Evolutionary conservation across 2,888 invertebrate species (phyloP), one percentile per base, ranked within the genome.

Genomic region (Timandra comae): DNA sequence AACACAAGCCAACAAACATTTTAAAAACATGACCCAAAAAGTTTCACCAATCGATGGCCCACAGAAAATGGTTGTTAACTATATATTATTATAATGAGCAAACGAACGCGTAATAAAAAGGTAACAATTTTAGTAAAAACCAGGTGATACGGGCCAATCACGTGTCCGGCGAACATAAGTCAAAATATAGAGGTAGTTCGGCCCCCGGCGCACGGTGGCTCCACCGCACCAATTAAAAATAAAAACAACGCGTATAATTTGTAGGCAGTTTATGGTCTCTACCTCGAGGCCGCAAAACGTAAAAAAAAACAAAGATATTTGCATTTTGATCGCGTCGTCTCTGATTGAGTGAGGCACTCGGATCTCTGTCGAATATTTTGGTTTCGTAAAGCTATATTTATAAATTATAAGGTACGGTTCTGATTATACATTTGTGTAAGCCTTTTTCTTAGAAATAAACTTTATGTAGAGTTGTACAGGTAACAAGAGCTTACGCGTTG

Each of bases 131-230:
- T 57, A 52, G 46, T 46, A 58, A 60, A 58, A 6, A 5, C 16
- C 16, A 16, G 16, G 16, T 16, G 16, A 16, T 16, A 38, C 58
- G 63, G 63, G 58, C 81, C 79, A 80, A 81, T 84, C 81, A 81
- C 79, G 72, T 73, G 79, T 67, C 63, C 56, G 67, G 68, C 69
- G 66, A 70, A 72, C 63, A 77, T 81, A 74, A 77, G 78, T 84
- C 77, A 82, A 78, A 78, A 77, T 16, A 5, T 28, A 23, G 20
- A 27, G 16, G 28, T 27, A 64, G 45, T 52, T 49, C 52, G 59
- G 70, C 80, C 78, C 61, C 72, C 61, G 77, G 80, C 78, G 79
- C 77, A 69, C 78, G 75, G 82, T 79, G 79, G 82, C 79, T 71
- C 69, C 67, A 64, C 43, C 71, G 53, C 70, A 67, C 73, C 78